These are phyloP conservation scores for Sphinx pinastri DNA, from an alignment of 2,888 invertebrate species.

Conservation along the genomic window DNA sequence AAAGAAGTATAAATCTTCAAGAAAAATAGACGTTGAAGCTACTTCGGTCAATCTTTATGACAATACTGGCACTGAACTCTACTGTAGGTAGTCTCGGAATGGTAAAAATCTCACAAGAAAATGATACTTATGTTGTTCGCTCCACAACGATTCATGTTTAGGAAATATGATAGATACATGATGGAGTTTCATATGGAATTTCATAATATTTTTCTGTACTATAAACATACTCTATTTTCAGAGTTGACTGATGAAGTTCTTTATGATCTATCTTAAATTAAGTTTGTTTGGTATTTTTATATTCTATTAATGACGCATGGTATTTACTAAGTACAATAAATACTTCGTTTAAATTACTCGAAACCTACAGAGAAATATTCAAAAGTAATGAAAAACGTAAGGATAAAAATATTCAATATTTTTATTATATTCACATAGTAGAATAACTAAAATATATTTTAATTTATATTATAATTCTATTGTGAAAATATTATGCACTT, in stretches of 20 bases:
- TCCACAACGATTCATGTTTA: constrained; percentile 5
- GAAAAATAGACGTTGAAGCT: background rate
- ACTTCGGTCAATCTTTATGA: background rate
- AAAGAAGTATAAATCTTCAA: too few species aligned
- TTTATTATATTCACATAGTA: too few species aligned
- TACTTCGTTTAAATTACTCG: too few species aligned
- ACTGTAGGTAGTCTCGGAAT: background rate
- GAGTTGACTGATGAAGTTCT: background rate
- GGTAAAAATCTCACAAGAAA: background rate
- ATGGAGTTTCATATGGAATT: background rate
- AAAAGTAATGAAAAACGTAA: background rate
- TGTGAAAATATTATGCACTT: constrained; percentile 21
- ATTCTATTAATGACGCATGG: too few species aligned
- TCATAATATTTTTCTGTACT: background rate
- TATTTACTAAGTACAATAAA: too few species aligned
- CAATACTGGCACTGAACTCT: background rate
- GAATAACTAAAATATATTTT: too few species aligned
- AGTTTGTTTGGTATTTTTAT: background rate
- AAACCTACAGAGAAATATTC: background rate
- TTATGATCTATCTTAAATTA: background rate
- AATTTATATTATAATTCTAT: constrained; percentile 2
- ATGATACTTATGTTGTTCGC: too few species aligned
- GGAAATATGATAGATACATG: background rate
- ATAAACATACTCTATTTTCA: background rate
- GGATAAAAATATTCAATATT: background rate